Percentiles rank a stretch among this genome's conserved stretches.
Evolutionary conservation across 2,113 vertebrate species (phyloP).

Genomic region (Peromyscus maniculatus): DNA sequence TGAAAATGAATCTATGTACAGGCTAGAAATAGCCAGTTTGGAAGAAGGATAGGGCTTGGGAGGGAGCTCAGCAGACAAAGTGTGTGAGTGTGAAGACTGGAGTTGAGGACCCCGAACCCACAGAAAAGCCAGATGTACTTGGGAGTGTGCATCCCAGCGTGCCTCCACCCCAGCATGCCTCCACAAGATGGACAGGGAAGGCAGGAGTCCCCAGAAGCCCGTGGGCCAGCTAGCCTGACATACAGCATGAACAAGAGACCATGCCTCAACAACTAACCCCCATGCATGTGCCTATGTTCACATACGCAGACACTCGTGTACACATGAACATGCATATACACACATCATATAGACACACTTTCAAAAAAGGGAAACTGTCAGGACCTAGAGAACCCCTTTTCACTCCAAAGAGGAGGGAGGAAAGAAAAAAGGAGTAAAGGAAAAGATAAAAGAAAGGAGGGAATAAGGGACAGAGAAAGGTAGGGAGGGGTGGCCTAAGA

Average conservation of each 20-base stretch:
- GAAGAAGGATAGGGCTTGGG: neutral
- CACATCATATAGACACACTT: neutral
- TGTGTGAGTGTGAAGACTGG: neutral
- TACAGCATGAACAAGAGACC: neutral
- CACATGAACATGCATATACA: neutral
- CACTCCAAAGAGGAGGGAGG: neutral
- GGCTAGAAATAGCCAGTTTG: constrained; percentile 29
- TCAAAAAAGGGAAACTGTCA: neutral
- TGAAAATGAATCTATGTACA: constrained; percentile 17
- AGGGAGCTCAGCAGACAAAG: neutral
- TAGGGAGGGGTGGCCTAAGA: neutral
- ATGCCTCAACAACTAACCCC: neutral
- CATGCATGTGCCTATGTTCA: neutral
- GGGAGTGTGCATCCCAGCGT: neutral
- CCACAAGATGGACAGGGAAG: neutral
- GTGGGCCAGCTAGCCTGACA: neutral
- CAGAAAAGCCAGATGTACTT: neutral
- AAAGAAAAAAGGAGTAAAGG: neutral
- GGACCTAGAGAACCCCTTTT: constrained; percentile 28
- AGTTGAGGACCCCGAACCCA: neutral
- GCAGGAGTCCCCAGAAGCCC: neutral
- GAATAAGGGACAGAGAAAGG: neutral
- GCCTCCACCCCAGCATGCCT: no score
- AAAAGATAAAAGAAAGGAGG: neutral
- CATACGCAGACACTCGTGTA: neutral